These are phyloP conservation scores for Rhodophaea formosa DNA, from an alignment of 2,888 invertebrate genomes.

Conservation along the genomic window DNA sequence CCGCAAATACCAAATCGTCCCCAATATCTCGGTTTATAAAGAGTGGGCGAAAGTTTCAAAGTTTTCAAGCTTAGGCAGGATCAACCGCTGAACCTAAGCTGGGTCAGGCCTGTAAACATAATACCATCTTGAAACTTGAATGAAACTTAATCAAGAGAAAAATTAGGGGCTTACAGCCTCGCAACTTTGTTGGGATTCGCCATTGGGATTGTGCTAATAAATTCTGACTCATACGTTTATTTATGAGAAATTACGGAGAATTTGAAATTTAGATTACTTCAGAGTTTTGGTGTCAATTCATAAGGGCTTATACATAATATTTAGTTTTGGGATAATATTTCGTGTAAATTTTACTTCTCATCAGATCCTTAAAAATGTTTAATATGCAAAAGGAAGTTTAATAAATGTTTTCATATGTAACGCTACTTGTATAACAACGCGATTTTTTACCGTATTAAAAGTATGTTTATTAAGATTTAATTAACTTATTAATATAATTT, in stretches of 20 bases:
- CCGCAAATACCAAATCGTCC: neutral
- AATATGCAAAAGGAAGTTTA: too few species aligned
- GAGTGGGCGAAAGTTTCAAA: neutral
- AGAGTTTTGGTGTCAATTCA: conserved; percentile 21
- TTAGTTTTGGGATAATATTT: neutral
- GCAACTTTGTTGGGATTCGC: neutral
- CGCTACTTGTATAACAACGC: too few species aligned
- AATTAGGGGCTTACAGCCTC: neutral
- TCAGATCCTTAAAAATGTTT: too few species aligned
- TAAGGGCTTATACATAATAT: neutral
- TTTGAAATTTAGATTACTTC: conserved; percentile 25
- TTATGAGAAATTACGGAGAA: conserved; percentile 18
- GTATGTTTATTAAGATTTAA: too few species aligned
- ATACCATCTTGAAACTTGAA: neutral
- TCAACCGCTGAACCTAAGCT: conserved; percentile 4
- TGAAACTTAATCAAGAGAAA: conserved; percentile 3
- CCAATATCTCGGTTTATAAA: neutral
- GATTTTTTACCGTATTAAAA: too few species aligned
- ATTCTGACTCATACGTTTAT: neutral
- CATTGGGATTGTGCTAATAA: neutral
- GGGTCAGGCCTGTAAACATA: conserved; percentile 7
- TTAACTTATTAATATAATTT: too few species aligned
- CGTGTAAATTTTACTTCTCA: too few species aligned
- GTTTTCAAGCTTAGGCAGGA: neutral
- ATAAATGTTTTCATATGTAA: too few species aligned